Conservation (phyloP, 2,113 vertebrate species). For the Sciurus niger region DNA sequence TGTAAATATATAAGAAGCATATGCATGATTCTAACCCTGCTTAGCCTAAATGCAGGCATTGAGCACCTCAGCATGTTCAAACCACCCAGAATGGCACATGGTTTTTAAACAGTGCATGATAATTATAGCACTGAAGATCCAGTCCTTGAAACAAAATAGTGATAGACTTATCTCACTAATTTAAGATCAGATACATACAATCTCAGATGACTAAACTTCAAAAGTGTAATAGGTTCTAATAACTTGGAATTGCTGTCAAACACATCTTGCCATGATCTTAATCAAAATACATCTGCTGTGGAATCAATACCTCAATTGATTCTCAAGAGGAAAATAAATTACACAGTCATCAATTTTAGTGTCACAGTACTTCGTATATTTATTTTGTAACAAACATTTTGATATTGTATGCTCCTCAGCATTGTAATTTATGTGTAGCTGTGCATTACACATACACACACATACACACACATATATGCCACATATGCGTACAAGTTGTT, state of each 20-base stretch:
- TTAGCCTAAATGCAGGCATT: background rate
- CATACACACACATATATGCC: background rate
- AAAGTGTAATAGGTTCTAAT: slow-evolving; percentile 50
- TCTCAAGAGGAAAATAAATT: slow-evolving; percentile 75
- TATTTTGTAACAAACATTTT: slow-evolving; percentile 26
- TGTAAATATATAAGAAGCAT: background rate
- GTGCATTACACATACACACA: background rate
- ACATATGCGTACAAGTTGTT: background rate
- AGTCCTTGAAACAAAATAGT: slow-evolving; percentile 51
- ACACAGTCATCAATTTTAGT: slow-evolving; percentile 25
- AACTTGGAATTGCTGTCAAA: slow-evolving; percentile 67
- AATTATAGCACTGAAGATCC: background rate
- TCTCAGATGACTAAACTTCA: slow-evolving; percentile 64
- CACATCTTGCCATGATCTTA: slow-evolving; percentile 65
- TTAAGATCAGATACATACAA: slow-evolving; percentile 38
- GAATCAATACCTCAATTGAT: slow-evolving; percentile 70
- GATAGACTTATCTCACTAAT: background rate
- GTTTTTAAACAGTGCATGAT: background rate
- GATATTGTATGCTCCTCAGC: background rate
- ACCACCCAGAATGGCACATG: background rate
- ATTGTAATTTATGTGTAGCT: background rate
- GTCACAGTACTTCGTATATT: slow-evolving; percentile 60
- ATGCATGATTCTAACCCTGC: slow-evolving; percentile 8
- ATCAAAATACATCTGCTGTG: slow-evolving; percentile 76
- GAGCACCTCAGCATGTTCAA: background rate